phyloP scores from a whole-genome alignment of 2,888 invertebrate genomes.

The Chrysolina haemoptera region DNA sequence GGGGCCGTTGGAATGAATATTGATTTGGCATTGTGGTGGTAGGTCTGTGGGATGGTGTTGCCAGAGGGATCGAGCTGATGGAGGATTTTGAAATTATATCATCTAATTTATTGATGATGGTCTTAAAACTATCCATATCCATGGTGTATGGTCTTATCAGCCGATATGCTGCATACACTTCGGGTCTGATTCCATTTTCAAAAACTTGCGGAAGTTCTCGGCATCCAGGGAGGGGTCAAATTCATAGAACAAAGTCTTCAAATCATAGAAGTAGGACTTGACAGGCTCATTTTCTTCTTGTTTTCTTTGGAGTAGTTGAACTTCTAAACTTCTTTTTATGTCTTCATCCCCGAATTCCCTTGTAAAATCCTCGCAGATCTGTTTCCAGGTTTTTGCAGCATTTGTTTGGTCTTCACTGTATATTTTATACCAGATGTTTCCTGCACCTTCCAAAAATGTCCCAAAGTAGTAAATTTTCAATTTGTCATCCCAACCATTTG shows the following conservation, averaged over 20 bases:
- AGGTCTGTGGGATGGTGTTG: neutral
- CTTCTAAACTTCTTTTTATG: conserved; percentile 4
- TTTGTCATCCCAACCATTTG: conserved; percentile 27
- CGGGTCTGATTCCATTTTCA: conserved; percentile 21
- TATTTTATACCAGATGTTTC: conserved; percentile 20
- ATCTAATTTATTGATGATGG: neutral
- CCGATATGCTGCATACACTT: conserved; percentile 17
- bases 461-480: conserved; percentile 28
- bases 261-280: conserved; percentile 23
- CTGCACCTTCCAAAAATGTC: conserved; percentile 32
- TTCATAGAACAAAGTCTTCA: conserved; percentile 25
- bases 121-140: conserved; percentile 22
- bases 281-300: conserved; percentile 18
- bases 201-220: conserved; percentile 25
- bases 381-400: neutral
- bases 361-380: neutral
- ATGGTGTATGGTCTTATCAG: conserved; percentile 7
- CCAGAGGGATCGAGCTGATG: neutral
- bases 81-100: neutral
- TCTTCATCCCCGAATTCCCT: conserved; percentile 16
- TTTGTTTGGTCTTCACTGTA: conserved; percentile 22
- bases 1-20: neutral
- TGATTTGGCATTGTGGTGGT: neutral
- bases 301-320: conserved; percentile 8
- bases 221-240: conserved; percentile 22